Evolutionary conservation across 2,113 vertebrate species (phyloP).

Genomic region (Calidris pygmaea): DNA sequence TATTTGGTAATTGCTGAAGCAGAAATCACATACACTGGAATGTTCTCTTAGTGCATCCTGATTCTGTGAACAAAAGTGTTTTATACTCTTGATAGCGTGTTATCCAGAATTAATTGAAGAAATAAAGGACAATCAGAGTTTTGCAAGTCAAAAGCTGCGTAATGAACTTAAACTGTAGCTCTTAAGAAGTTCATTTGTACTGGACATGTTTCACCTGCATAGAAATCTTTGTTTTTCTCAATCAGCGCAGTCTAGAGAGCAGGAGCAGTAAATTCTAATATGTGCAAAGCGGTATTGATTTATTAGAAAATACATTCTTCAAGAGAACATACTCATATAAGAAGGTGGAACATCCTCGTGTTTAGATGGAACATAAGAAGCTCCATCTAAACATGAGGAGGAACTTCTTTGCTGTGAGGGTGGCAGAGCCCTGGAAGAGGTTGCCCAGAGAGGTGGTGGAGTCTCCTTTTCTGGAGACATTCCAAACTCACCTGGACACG

Average conservation of each 20-base stretch:
- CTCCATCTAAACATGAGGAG: too few relatives aligned
- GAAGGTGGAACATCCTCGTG: too few relatives aligned
- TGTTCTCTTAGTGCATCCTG: background rate
- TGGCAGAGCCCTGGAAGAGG: too few relatives aligned
- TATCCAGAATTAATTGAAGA: background rate
- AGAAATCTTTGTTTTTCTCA: background rate
- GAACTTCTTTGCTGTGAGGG: too few relatives aligned
- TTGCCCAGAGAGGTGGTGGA: too few relatives aligned
- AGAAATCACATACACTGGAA: background rate
- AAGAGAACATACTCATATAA: background rate
- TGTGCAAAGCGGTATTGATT: background rate
- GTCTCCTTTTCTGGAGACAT: too few relatives aligned
- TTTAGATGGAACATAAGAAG: too few relatives aligned
- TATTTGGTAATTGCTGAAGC: background rate
- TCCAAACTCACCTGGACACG: too few relatives aligned
- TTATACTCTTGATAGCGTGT: background rate
- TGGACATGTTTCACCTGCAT: background rate
- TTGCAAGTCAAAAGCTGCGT: background rate
- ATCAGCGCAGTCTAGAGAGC: background rate
- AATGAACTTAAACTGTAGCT: background rate
- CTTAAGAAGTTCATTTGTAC: background rate
- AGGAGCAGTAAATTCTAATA: background rate
- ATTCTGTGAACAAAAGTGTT: background rate
- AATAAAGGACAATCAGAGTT: background rate
- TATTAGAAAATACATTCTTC: background rate